Conservation (phyloP, 2,888 invertebrate species). For the Cabera pusaria region DNA sequence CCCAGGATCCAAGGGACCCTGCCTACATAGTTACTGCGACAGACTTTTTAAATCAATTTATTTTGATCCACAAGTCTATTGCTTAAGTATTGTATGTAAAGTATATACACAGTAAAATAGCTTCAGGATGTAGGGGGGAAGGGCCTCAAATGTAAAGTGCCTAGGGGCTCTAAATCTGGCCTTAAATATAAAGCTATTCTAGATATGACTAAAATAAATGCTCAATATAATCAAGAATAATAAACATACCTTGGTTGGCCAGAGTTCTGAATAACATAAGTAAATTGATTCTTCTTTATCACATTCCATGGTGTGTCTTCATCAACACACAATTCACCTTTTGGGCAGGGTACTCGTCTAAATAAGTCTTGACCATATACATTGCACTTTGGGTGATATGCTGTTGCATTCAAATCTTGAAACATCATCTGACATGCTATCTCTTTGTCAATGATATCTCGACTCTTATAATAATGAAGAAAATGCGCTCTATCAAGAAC, state of each 20-base stretch:
- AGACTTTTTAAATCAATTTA: too few species aligned
- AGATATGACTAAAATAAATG: too few species aligned
- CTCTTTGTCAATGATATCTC: constrained; percentile 84
- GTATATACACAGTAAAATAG: too few species aligned
- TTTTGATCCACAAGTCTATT: too few species aligned
- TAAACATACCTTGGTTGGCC: constrained; percentile 93
- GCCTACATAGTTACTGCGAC: too few species aligned
- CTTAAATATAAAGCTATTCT: too few species aligned
- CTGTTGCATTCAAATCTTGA: constrained; percentile 89
- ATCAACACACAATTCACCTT: constrained; percentile 90
- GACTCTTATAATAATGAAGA: constrained; percentile 94
- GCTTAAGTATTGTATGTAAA: too few species aligned
- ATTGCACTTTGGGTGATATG: constrained; percentile 93
- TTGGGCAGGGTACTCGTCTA: constrained; percentile 92
- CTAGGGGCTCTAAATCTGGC: too few species aligned
- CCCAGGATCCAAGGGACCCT: too few species aligned
- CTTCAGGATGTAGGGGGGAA: too few species aligned
- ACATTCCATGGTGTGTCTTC: constrained; percentile 94
- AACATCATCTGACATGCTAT: constrained; percentile 94
- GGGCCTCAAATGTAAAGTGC: too few species aligned
- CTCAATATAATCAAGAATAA: too few species aligned
- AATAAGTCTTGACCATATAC: constrained; percentile 89
- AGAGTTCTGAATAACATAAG: constrained; percentile 95
- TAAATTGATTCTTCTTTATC: constrained; percentile 94
- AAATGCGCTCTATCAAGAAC: constrained; percentile 95